A percentile compares a stretch with the other conserved stretches of the same genome.
Evolutionary conservation across 1,140 invertebrate species (phyloP).

Genomic region (Trypoxylus dichotomus): DNA sequence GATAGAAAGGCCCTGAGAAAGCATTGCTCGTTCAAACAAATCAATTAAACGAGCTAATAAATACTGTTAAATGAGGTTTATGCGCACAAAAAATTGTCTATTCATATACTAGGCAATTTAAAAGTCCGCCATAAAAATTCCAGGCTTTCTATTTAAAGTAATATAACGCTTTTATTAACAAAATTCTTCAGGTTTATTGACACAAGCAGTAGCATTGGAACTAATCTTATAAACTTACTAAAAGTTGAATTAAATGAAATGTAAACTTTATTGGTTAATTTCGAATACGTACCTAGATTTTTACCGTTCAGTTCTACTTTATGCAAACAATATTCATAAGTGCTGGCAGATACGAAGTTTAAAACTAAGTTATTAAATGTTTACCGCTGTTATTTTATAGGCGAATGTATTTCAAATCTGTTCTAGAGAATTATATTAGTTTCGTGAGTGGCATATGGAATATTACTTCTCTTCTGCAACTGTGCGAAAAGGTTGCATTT

Average conservation of each 20-base stretch:
- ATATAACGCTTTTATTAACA: too few species aligned
- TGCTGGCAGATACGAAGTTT: not conserved
- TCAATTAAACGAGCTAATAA: too few species aligned
- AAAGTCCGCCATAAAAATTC: too few species aligned
- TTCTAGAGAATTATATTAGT: not conserved
- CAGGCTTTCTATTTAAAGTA: too few species aligned
- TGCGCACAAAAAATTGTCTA: too few species aligned
- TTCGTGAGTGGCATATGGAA: not conserved
- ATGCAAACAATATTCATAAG: not conserved
- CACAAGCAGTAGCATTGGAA: not conserved
- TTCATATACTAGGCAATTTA: too few species aligned
- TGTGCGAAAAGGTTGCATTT: too few species aligned
- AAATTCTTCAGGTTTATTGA: not conserved
- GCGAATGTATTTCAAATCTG: constrained; percentile 1
- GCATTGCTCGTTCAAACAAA: too few species aligned
- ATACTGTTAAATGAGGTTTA: too few species aligned
- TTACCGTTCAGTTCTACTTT: not conserved
- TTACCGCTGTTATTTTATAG: not conserved
- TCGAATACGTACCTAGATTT: not conserved
- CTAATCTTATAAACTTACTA: not conserved
- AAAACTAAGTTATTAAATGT: constrained; percentile 12
- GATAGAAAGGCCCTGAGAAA: too few species aligned
- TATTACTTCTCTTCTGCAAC: not conserved
- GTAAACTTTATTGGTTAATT: not conserved
- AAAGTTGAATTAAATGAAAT: constrained; percentile 18